A percentile compares a stretch with the other conserved stretches of the same genome.
These are phyloP conservation scores for Eulacestoma nigropectus DNA, from an alignment of 2,113 vertebrate species.

Conservation along the genomic window DNA sequence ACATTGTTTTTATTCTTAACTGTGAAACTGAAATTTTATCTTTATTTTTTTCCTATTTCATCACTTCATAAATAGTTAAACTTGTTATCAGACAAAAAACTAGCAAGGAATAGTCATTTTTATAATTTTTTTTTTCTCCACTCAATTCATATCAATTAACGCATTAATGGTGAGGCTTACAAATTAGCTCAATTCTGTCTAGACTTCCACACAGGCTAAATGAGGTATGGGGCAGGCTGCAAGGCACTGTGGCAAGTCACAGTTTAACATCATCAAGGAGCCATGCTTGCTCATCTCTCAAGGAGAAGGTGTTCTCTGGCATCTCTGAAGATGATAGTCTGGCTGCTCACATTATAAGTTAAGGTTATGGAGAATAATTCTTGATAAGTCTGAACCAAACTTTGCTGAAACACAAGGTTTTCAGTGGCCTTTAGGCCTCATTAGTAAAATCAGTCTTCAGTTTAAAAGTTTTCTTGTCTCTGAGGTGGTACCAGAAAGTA, in stretches of 20 bases:
- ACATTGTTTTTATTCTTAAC: neutral
- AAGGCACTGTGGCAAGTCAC: neutral
- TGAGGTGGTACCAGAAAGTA: neutral
- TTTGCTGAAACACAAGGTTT: neutral
- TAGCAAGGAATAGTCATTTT: neutral
- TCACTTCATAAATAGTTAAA: neutral
- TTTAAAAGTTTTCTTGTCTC: neutral
- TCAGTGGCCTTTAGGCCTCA: neutral
- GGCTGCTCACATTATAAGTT: neutral
- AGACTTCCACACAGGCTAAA: neutral
- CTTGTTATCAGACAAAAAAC: neutral
- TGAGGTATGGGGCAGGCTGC: neutral
- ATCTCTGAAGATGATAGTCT: neutral
- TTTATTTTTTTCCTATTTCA: neutral
- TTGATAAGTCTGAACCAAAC: neutral
- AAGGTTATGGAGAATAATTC: neutral
- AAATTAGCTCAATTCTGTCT: neutral
- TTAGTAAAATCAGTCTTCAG: neutral
- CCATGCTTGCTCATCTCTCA: neutral
- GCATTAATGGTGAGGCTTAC: neutral
- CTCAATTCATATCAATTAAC: neutral
- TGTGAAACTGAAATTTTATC: neutral
- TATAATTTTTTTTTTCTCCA: neutral
- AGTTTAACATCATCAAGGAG: neutral
- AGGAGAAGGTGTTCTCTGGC: neutral